Evolutionary conservation across 1,140 invertebrate genomes (phyloP), one percentile per base, ranked within the genome.

Genomic region (Teleopsis dalmanni): DNA sequence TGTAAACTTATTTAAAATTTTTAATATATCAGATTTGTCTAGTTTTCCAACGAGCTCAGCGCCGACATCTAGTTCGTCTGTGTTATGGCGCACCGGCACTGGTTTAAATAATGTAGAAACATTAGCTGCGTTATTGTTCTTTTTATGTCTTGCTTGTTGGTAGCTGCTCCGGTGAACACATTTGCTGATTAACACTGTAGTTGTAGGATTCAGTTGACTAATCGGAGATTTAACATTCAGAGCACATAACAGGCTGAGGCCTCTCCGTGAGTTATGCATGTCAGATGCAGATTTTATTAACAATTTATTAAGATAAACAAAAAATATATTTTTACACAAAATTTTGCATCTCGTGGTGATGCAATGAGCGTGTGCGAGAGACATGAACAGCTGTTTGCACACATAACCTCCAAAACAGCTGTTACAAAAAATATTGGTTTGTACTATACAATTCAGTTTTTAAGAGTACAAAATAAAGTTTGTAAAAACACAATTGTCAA

Each of bases 1-100:
- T 48, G 84, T 85, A 71, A 98, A 97, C 59, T 83, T 79, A 57
- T 86, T 91, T 1, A 97, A 65, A 48, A 91, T 74, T 72, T 84
- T 87, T 1, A 92, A 58, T 27, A 95, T 65, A 57, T 92, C 86
- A 14, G 81, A 74, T 73, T 92, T 95, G 53, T 85, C 83, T 36
- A 95, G 63, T 46, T 74, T 75, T 4, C 86, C 87, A 13, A 87
- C 84, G 25, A 95, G 71, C 75, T 95, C 91, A 51, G 81, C 83
- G 18, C 91, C 91, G 50, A 93, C 77, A 71, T 91, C 89, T 34
- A 83, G 82, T 58, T 89, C 83, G 71, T 91, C 87, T 11, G 78
- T 66, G 67, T 79, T 84, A 10, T 81, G 76, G 65, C 84, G 83
- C 2, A 91, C 77, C 19, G 79, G 79, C 3, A 91, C 77, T 10